Conservation (phyloP, 2,888 invertebrate species). For the Thecophora atra region DNA sequence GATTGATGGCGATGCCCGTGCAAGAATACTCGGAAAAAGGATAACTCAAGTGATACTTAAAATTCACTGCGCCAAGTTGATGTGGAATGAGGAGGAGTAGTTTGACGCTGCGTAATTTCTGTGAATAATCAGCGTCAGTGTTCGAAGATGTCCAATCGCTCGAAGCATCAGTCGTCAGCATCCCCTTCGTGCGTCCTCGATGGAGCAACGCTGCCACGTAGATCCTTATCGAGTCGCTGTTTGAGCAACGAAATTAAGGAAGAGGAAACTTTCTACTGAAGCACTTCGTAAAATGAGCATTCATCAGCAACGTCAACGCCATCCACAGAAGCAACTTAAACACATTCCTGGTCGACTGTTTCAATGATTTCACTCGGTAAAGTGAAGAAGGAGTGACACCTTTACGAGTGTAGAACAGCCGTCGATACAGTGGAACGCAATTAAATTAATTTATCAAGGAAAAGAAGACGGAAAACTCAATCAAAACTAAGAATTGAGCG, state of each 20-base stretch:
- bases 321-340: neutral
- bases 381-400: neutral
- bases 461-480: too few relatives aligned
- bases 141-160: conserved; percentile 29
- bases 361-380: neutral
- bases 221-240: conserved; percentile 33
- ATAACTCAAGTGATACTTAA: conserved; percentile 2
- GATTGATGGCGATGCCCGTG: conserved; percentile 15
- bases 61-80: neutral
- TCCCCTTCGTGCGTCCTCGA: neutral
- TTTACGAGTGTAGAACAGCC: conserved; percentile 12
- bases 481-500: too few relatives aligned
- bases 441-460: too few relatives aligned
- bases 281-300: conserved; percentile 12
- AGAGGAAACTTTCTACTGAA: neutral
- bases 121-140: conserved; percentile 45
- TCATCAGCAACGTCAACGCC: conserved; percentile 7
- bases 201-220: conserved; percentile 31
- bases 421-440: neutral
- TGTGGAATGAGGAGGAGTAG: neutral
- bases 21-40: conserved; percentile 15
- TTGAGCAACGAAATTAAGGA: neutral
- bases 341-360: neutral
- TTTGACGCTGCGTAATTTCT: conserved; percentile 54
- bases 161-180: conserved; percentile 38